A percentile compares a stretch with the other conserved stretches of the same genome.
Evolutionary conservation across 1,140 invertebrate species (phyloP).

Genomic region (Cotesia glomerata): DNA sequence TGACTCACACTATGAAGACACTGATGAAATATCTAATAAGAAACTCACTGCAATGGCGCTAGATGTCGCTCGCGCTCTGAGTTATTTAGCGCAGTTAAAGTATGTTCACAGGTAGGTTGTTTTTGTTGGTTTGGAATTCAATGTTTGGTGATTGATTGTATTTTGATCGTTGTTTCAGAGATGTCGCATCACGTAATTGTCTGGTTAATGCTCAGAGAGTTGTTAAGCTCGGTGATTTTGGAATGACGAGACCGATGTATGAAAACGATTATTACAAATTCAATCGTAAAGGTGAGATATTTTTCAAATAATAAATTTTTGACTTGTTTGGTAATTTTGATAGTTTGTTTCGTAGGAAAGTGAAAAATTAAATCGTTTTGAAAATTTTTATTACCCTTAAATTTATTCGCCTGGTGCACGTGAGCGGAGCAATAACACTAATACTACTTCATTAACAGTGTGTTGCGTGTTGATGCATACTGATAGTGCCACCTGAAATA

Average conservation of each 20-base stretch:
- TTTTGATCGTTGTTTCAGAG: conserved; percentile 62
- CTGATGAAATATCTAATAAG: conserved; percentile 78
- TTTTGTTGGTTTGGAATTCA: background rate
- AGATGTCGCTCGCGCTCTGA: conserved; percentile 84
- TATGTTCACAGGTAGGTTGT: conserved; percentile 74
- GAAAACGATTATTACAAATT: conserved; percentile 90
- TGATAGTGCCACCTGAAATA: too few species aligned
- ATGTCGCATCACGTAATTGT: conserved; percentile 88
- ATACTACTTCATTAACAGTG: too few species aligned
- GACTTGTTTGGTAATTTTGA: too few species aligned
- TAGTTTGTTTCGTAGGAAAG: too few species aligned
- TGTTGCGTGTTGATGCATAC: too few species aligned
- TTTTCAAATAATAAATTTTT: background rate
- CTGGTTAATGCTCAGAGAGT: conserved; percentile 80
- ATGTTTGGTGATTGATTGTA: too few species aligned
- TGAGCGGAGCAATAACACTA: too few species aligned
- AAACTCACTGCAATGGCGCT: conserved; percentile 84
- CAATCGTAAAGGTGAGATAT: conserved; percentile 73
- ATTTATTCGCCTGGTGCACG: too few species aligned
- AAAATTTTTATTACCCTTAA: too few species aligned
- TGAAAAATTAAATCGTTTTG: too few species aligned
- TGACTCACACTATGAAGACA: conserved; percentile 69
- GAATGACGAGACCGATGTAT: conserved; percentile 88
- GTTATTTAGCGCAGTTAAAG: conserved; percentile 79
- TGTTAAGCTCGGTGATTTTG: conserved; percentile 92